These are phyloP conservation scores for Suricata suricatta DNA, from an alignment of 2,113 vertebrate genomes.

Conservation along the genomic window DNA sequence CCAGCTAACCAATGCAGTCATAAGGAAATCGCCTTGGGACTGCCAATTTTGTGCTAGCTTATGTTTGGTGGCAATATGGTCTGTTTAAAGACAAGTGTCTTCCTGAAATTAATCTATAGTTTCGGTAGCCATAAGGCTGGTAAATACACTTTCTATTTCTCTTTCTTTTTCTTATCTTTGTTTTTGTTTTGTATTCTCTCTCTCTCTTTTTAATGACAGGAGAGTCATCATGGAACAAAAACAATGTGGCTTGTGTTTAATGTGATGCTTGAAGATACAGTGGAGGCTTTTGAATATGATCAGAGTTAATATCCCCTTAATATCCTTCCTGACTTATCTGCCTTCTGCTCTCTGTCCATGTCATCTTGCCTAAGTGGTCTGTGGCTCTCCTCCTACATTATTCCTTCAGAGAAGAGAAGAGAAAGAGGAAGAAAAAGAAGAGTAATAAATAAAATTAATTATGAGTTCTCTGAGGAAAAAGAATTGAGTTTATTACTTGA, in stretches of 20 bases:
- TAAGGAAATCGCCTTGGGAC: not conserved
- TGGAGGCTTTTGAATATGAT: not conserved
- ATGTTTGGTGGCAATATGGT: not conserved
- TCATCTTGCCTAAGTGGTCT: not conserved
- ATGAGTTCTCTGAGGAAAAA: not conserved
- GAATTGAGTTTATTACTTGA: not conserved
- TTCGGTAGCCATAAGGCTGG: not conserved
- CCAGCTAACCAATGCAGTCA: not conserved
- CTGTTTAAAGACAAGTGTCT: not conserved
- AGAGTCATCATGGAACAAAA: not conserved
- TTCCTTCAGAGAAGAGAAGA: not conserved
- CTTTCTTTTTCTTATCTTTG: no score
- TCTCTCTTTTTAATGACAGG: not conserved
- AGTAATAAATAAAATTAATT: not conserved
- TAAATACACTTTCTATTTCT: not conserved
- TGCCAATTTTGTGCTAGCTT: not conserved
- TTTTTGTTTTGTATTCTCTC: not conserved
- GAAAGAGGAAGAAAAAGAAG: not conserved
- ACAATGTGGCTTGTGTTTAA: not conserved
- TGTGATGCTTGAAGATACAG: not conserved
- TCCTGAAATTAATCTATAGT: slow-evolving; percentile 26
- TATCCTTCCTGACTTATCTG: not conserved
- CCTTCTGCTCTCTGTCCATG: not conserved
- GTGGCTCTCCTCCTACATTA: not conserved
- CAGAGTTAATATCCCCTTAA: not conserved